Evolutionary conservation across 2,888 invertebrate genomes (phyloP), one percentile per base, ranked within the genome.

Genomic region (Muscina levida): DNA sequence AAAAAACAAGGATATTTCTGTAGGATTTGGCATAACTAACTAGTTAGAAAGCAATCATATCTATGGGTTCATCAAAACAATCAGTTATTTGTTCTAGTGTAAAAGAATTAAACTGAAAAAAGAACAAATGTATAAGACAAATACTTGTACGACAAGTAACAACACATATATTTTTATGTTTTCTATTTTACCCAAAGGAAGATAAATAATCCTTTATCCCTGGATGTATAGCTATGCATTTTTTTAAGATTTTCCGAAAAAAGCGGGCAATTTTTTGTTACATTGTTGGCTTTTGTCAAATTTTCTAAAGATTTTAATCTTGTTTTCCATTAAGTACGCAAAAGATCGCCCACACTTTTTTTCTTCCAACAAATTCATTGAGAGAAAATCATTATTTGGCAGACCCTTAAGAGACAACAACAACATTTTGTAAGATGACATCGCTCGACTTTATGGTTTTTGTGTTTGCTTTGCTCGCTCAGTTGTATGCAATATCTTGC

Each of bases 161-260:
- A 17, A 59, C 11, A 17, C 19, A 8, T 37, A 59, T 2, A 59
- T 59, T 11, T 15, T 59, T 59, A 39, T 39, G 26, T 15, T 59
- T 15, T 39, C n/a, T n/a, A n/a, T n/a, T 59, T 10, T 19, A 11
- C 42, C 10, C 2, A 62, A 42, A 42, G 10, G 26, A n/a, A 62
- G 39, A 62, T 62, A 62, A 42, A 62, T 62, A 62, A 62, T 62
- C 62, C 62, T 62, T 59, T 59, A 10, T 51, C 19, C 22, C 4
- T 19, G 0, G 22, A 22, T 5, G 31, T 31, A 17, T 59, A 59
- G 22, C 37, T 42, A n/a, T n/a, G 6, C 8, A 39, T 17, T 59
- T 37, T 39, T 15, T 39, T 11, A 59, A 59, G 19, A 1, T 37
- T 11, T 62, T 39, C 19, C 17, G 42, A 39, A 62, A 42, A 62